A percentile compares a stretch with the other conserved stretches of the same genome.
These are phyloP conservation scores for Poecilia picta DNA, from an alignment of 2,797 vertebrate genomes.

Conservation along the genomic window DNA sequence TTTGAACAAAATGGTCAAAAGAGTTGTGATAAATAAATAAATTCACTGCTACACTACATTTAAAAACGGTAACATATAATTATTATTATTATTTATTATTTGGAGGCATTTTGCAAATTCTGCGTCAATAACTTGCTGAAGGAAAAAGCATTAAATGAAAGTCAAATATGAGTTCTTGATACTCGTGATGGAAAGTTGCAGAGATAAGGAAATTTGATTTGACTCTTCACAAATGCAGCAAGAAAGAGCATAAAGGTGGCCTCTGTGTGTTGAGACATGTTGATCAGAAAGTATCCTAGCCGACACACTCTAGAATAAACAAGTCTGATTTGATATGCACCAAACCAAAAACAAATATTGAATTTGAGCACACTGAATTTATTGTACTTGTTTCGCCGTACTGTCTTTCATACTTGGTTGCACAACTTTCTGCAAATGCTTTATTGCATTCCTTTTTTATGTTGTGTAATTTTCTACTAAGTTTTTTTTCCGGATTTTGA, in stretches of 20 bases:
- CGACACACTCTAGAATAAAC: conserved; percentile 19
- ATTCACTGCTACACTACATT: background rate
- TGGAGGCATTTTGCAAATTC: background rate
- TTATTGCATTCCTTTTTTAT: background rate
- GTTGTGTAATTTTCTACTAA: background rate
- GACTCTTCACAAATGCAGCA: background rate
- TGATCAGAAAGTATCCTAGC: conserved; percentile 35
- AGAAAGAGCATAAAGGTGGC: conserved; percentile 13
- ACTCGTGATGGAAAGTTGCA: background rate
- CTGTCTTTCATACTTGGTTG: background rate
- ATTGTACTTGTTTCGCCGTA: background rate
- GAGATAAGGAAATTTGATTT: background rate
- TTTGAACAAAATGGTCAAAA: background rate
- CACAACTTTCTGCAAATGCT: background rate
- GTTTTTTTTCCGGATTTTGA: background rate
- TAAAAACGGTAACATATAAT: too few relatives aligned
- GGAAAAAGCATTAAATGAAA: background rate
- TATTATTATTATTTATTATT: too few relatives aligned
- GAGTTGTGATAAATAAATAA: background rate
- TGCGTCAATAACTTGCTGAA: background rate
- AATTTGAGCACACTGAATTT: background rate
- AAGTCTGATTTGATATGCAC: conserved; percentile 12
- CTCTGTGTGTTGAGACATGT: conserved; percentile 18
- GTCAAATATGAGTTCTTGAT: background rate
- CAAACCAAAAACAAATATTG: background rate